A percentile compares a stretch with the other conserved stretches of the same genome.
Evolutionary conservation across 2,888 invertebrate species (phyloP).

Genomic region (Agrotis segetum): DNA sequence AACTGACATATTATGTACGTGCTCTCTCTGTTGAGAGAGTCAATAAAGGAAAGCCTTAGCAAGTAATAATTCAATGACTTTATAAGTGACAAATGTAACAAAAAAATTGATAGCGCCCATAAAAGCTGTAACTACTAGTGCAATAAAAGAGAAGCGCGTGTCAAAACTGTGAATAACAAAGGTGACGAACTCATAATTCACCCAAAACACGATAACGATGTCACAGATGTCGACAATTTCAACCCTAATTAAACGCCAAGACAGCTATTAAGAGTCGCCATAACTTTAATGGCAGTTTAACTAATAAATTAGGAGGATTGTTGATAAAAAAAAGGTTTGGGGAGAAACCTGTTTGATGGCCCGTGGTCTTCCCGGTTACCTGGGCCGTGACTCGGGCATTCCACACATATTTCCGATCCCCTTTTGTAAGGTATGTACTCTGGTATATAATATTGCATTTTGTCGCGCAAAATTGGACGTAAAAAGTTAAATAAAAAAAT

Average conservation of each 20-base stretch:
- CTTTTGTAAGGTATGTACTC: conserved; percentile 47
- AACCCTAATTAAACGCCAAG: conserved; percentile 58
- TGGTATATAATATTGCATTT: conserved; percentile 39
- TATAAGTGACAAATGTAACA: neutral
- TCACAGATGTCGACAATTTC: conserved; percentile 51
- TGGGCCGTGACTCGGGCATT: conserved; percentile 70
- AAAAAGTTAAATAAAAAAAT: conserved; percentile 37
- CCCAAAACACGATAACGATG: conserved; percentile 33
- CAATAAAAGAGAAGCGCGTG: conserved; percentile 10
- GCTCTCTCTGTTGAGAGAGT: neutral
- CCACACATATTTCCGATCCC: conserved; percentile 66
- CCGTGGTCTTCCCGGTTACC: conserved; percentile 67
- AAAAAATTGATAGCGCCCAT: conserved; percentile 5
- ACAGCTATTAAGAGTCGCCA: conserved; percentile 58
- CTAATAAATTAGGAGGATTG: conserved; percentile 55
- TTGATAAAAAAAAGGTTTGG: conserved; percentile 57
- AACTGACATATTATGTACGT: neutral
- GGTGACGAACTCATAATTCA: conserved; percentile 31
- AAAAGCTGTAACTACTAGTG: neutral
- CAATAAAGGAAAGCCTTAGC: neutral
- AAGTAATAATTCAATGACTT: neutral
- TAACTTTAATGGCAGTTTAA: conserved; percentile 62
- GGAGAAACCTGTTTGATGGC: conserved; percentile 62
- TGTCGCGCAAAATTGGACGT: conserved; percentile 45
- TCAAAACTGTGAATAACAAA: conserved; percentile 14